A percentile compares a stretch with the other conserved stretches of the same genome.
Conservation (phyloP, 2,888 invertebrate species). For the Ormyrus rosae region DNA sequence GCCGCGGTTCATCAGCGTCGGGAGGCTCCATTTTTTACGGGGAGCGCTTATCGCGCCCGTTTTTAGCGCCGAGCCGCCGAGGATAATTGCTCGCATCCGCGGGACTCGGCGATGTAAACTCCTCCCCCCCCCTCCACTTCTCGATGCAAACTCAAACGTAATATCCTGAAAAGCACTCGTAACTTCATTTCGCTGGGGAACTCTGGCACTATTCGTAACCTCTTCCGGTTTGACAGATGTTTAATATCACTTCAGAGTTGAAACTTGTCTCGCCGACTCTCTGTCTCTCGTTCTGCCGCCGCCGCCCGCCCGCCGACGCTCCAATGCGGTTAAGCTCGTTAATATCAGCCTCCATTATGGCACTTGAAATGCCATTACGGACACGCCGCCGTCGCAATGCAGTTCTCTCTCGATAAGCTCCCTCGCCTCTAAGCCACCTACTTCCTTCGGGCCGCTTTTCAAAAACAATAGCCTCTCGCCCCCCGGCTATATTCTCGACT, state of each 20-base stretch:
- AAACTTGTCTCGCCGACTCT: constrained; percentile 41
- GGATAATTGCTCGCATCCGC: constrained; percentile 15
- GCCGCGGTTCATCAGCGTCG: constrained; percentile 24
- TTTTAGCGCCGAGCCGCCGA: background rate
- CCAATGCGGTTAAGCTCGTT: constrained; percentile 52
- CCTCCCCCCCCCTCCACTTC: constrained; percentile 6
- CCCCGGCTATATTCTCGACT: background rate
- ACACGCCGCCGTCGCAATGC: constrained; percentile 31
- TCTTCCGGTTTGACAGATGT: constrained; percentile 70
- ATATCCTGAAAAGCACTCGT: constrained; percentile 73
- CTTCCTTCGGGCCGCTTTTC: constrained; percentile 6
- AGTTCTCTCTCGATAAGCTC: constrained; percentile 18
- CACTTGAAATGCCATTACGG: constrained; percentile 55
- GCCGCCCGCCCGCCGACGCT: constrained; percentile 3
- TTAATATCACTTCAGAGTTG: constrained; percentile 58
- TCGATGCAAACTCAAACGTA: constrained; percentile 72
- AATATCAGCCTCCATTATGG: constrained; percentile 56
- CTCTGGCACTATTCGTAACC: constrained; percentile 62
- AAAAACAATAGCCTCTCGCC: background rate
- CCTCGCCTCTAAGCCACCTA: background rate
- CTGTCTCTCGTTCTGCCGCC: constrained; percentile 1
- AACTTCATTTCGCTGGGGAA: constrained; percentile 66
- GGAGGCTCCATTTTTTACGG: constrained; percentile 1
- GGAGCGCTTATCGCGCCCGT: background rate
- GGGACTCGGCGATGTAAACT: constrained; percentile 8